Base-by-base conservation (phyloP, 1,140 invertebrate species). In the Popillia japonica region DNA sequence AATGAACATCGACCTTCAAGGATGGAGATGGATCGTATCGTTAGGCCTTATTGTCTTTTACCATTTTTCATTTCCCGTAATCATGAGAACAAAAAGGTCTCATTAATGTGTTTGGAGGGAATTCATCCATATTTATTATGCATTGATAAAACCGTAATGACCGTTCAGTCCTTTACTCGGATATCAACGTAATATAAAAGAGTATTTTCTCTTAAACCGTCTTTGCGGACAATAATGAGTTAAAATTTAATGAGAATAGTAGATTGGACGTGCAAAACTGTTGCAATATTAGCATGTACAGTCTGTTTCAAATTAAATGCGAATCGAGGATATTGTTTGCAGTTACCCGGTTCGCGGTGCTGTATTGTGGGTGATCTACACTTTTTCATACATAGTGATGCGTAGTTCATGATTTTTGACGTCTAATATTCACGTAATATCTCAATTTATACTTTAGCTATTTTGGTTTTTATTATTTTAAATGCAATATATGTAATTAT, bases 41-140 rank as follows among this genome's bases (percentile, higher is more conserved):
- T 55, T n/a, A 55, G 14, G 48, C 48, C 48, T 34, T 55, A 55
- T 55, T 55, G 48, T 55, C 48, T 55, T 55, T 55, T n/a, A n/a
- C n/a, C n/a, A n/a, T 55, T 55, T 55, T 55, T 55, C 48, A n/a
- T 55, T 17, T 14, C 11, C 48, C 48, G 6, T 55, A 55, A 55
- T 55, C 48, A 17, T 55, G 48, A 17, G 48, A 55, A 55, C 7
- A 55, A 17, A 55, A 55, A n/a, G 48, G 48, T 17, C 48, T n/a
- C 48, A 55, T 55, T 55, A 55, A 55, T 55, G n/a, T 55, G 48
- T 55, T 55, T 55, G 48, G 17, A 55, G 14, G 48, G 14, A 55
- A 55, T 17, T 55, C 48, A 55, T 55, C 17, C 48, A 55, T 55
- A 55, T 55, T 55, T 55, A 55, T 55, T 55, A 55, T 17, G 48